Evolutionary conservation across 2,888 invertebrate genomes (phyloP), one percentile per base, ranked within the genome.

Genomic region (Stenotaenia linearis): DNA sequence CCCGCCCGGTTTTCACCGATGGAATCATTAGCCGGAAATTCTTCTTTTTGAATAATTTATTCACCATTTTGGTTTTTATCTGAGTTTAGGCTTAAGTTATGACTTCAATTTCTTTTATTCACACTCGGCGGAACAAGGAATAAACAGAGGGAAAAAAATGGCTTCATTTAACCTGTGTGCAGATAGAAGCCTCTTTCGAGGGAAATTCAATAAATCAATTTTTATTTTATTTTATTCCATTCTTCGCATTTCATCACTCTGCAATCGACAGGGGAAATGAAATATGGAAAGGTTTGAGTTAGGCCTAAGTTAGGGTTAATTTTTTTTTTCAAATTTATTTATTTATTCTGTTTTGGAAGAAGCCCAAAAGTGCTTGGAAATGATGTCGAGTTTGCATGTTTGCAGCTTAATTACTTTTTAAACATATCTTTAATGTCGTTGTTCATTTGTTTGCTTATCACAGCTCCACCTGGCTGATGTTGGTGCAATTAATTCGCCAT

Each of bases 31-130:
- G 12, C 45, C 12, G 18, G 18, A 23, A 61, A 10, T 25, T 61
- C 15, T 15, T 7, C 21, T 10, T 23, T 4, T 21, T 23, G 23
- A 3, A 61, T 61, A 69, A 23, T 69, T 69, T 15, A 69, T 15
- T 2, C 61, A 6, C 61, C 69, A 69, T 69, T 69, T 28, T 12
- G 9, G 9, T 4, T 23, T 23, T 12, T 25, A 61, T 23, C 18
- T 56, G 1, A 61, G 9, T 18, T 56, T 56, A 56, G 56, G 56
- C 3, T 21, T 7, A 28, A 69, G 69, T 69, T 69, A 69, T 28
- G 69, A 69, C 12, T 69, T 69, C 69, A 69, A 69, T 69, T 69
- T 69, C 69, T 69, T 50, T 69, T 69, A 69, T 69, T 69, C 69
- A 69, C 69, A 69, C 28, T 28, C 69, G 23, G 28, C 10, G 69